Percentiles rank a stretch among this genome's conserved stretches.
phyloP scores from a whole-genome alignment of 2,888 invertebrate genomes.

The Arge pagana region DNA sequence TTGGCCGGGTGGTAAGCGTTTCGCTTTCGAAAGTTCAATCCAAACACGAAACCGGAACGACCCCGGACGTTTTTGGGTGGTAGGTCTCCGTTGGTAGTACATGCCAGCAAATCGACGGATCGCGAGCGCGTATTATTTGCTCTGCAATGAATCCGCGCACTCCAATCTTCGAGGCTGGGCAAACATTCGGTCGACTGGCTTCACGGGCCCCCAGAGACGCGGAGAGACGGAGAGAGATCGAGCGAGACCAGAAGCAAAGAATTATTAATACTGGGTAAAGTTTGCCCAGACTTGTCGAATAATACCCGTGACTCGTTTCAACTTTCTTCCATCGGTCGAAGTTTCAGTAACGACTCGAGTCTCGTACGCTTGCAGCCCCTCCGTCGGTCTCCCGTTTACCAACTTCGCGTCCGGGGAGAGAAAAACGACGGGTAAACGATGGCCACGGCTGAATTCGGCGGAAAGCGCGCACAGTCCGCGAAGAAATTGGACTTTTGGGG shows the following conservation, averaged over 20 bases:
- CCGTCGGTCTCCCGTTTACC: too few species aligned
- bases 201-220: constrained; percentile 11
- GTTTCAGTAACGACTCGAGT: too few species aligned
- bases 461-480: too few species aligned
- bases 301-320: too few species aligned
- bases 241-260: constrained; percentile 11
- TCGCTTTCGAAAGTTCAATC: constrained; percentile 28
- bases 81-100: too few species aligned
- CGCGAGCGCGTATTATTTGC: constrained; percentile 44
- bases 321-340: too few species aligned
- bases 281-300: constrained; percentile 9
- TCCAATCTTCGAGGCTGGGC: constrained; percentile 15
- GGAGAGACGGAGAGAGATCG: constrained; percentile 11
- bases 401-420: too few species aligned
- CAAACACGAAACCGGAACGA: constrained; percentile 19
- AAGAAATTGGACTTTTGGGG: too few species aligned
- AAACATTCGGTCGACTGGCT: constrained; percentile 22
- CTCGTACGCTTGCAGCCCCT: too few species aligned
- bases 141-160: constrained; percentile 34
- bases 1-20: constrained; percentile 45
- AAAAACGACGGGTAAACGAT: too few species aligned
- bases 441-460: too few species aligned
- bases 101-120: constrained; percentile 34
- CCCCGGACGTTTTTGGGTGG: not conserved
- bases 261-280: constrained; percentile 16